Evolutionary conservation across 1,140 invertebrate species (phyloP).

Genomic region (Zaprionus lachaisei): DNA sequence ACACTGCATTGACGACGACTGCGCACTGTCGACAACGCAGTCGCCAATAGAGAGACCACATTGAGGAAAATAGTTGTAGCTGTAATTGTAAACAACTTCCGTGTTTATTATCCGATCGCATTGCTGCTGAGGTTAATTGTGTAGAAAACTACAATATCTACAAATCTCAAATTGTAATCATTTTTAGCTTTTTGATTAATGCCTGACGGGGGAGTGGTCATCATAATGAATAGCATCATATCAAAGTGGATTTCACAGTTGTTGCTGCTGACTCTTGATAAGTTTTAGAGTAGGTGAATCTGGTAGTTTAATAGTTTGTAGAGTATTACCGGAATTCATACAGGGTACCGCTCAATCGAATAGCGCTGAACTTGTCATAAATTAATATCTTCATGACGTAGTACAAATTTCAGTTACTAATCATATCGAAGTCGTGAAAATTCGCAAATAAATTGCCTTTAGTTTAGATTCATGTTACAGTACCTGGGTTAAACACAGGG

Average conservation of each 20-base stretch:
- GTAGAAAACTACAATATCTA: conserved; percentile 1
- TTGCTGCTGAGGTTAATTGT: conserved; percentile 1
- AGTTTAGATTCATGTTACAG: no score
- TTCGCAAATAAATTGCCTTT: no score
- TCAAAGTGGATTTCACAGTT: not conserved
- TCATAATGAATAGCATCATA: conserved; percentile 3
- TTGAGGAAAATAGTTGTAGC: not conserved
- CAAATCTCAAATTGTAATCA: conserved; percentile 2
- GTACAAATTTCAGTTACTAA: not conserved
- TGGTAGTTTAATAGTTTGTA: not conserved
- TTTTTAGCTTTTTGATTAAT: not conserved
- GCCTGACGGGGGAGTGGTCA: not conserved
- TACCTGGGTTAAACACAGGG: no score
- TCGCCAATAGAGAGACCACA: not conserved
- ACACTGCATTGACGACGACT: not conserved
- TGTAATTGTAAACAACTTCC: conserved; percentile 1
- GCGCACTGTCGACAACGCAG: not conserved
- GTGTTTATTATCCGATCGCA: conserved; percentile 5
- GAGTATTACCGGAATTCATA: not conserved
- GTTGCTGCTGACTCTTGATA: no score
- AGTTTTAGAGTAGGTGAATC: no score
- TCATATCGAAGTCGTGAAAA: no score
- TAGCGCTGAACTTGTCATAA: not conserved
- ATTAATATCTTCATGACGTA: not conserved
- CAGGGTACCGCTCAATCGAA: not conserved